A percentile compares a stretch with the other conserved stretches of the same genome.
Conservation (phyloP, 2,888 invertebrate species). For the Graphium colonna region DNA sequence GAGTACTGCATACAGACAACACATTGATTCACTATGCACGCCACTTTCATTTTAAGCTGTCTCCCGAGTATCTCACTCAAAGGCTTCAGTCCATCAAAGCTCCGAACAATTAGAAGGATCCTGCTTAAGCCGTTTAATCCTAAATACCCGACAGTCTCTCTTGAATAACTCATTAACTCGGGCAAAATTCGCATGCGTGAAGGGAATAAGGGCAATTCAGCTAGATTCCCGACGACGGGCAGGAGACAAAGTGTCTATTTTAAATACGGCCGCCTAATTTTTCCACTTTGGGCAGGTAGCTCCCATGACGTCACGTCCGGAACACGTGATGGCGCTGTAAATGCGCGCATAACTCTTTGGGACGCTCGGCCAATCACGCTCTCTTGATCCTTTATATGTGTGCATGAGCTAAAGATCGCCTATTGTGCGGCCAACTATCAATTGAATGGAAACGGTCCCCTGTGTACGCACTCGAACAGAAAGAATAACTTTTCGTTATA, state of each 20-base stretch:
- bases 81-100: conserved; percentile 1
- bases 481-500: no score
- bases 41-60: background rate
- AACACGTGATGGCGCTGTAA: conserved; percentile 54
- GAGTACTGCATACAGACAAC: no score
- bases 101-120: conserved; percentile 8
- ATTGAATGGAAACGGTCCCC: no score
- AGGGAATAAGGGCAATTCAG: conserved; percentile 32
- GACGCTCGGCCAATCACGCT: conserved; percentile 39
- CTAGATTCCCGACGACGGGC: conserved; percentile 1
- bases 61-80: background rate
- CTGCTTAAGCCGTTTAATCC: conserved; percentile 4
- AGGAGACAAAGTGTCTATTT: conserved; percentile 24
- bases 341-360: conserved; percentile 44
- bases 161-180: conserved; percentile 11
- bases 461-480: no score
- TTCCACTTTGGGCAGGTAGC: conserved; percentile 33
- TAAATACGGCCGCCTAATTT: conserved; percentile 29
- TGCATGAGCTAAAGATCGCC: conserved; percentile 22
- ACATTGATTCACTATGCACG: background rate
- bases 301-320: conserved; percentile 51
- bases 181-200: conserved; percentile 6
- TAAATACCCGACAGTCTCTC: conserved; percentile 7
- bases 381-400: conserved; percentile 35
- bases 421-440: conserved; percentile 20